phyloP scores from a whole-genome alignment of 1,140 invertebrate species.

The Chlorops oryzae region DNA sequence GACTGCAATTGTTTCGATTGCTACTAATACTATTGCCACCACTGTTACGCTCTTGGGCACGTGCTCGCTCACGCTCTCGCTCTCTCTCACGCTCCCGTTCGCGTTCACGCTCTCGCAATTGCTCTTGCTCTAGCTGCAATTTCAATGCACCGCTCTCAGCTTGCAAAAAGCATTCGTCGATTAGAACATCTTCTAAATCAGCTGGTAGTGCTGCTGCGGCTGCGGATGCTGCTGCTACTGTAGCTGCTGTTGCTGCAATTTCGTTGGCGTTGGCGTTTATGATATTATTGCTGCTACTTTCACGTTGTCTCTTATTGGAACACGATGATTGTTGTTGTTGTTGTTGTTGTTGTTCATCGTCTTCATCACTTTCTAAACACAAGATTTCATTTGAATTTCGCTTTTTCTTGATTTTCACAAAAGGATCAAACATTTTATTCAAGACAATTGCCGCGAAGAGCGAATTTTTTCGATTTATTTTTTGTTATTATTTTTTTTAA shows the following conservation, averaged over 20 bases:
- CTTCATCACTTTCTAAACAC: constrained; percentile 26
- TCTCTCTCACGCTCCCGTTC: background rate
- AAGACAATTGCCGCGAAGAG: no score
- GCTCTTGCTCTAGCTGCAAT: background rate
- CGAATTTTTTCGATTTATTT: constrained; percentile 11
- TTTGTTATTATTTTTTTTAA: constrained; percentile 7
- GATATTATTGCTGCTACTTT: constrained; percentile 6
- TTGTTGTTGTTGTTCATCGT: constrained; percentile 8
- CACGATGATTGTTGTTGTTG: constrained; percentile 11
- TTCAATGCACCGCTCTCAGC: background rate
- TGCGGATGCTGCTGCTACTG: background rate
- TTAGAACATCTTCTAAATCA: background rate
- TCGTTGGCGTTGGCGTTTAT: constrained; percentile 1
- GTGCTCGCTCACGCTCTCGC: constrained; percentile 3
- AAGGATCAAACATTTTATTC: constrained; percentile 45
- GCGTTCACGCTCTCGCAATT: background rate
- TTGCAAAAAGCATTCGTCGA: background rate
- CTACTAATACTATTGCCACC: constrained; percentile 16
- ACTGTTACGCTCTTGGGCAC: constrained; percentile 5
- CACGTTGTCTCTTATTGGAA: constrained; percentile 15
- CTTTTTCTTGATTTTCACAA: constrained; percentile 48
- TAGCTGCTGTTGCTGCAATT: background rate
- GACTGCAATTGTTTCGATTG: constrained; percentile 36
- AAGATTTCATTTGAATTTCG: constrained; percentile 40
- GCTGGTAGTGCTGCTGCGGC: constrained; percentile 1